Evolutionary conservation across 2,113 vertebrate species (phyloP), one percentile per base, ranked within the genome.

Genomic region (Rhinoptilus africanus): DNA sequence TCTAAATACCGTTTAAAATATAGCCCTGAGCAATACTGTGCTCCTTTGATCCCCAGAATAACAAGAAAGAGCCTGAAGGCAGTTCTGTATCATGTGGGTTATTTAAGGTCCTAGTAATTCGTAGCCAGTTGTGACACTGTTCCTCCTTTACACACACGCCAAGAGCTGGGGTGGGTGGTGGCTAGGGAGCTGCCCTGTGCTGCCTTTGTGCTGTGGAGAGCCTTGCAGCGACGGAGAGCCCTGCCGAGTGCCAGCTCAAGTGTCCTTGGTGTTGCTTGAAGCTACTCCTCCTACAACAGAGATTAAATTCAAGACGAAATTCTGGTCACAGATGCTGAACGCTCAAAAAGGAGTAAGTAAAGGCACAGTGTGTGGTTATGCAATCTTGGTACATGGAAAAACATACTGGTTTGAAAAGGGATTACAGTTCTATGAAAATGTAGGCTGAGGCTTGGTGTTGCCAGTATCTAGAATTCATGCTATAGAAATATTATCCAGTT

Each of bases 1-100:
- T 79, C 82, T 79, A 79, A 88, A 89, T n/a, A 79, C 18, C 39
- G 28, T 85, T 78, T 93, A 93, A 95, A 93, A 82, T 47, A 39
- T 23, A 82, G 28, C 78, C 74, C 22, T 51, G 53, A 88, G 85
- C 62, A 75, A 51, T 15, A n/a, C 21, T 32, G 19, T 56, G 14
- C 50, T 92, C 22, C 47, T 93, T 77, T 88, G 74, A 79, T 82
- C 43, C 63, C 50, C 13, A 14, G 50, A 79, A 77, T 27, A 59
- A 85, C 79, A 5, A 43, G 37, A 66, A 67, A 54, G 34, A 87
- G 56, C 24, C 39, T 51, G n/a, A 86, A 85, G 68, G n/a, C 14
- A 22, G 37, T 53, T 92, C n/a, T 45, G 0, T 35, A 41, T 35
- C 30, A 13, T 37, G 56, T 3, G 3, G 39, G 45, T 66, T 84